Conservation (phyloP, 2,113 vertebrate species). For the Australoheros scitulus region DNA sequence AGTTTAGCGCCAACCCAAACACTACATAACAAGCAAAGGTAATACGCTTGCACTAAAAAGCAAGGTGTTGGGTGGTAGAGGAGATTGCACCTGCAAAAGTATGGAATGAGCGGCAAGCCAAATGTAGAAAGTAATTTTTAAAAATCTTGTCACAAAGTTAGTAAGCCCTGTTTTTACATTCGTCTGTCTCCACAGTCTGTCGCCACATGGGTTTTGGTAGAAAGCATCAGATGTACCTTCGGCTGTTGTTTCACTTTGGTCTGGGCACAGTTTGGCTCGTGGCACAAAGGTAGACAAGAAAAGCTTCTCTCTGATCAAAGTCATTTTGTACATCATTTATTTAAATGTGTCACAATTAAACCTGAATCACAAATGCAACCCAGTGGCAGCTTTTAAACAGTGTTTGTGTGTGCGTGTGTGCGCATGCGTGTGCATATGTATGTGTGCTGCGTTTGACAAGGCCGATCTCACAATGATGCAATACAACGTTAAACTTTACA, state of each 20-base stretch:
- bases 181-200: neutral
- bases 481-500: slow-evolving; percentile 34
- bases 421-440: neutral
- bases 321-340: slow-evolving; percentile 14
- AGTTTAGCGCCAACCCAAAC: neutral
- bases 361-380: slow-evolving; percentile 20
- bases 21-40: no score
- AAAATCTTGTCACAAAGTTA: neutral
- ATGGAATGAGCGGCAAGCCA: slow-evolving; percentile 23
- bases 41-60: neutral
- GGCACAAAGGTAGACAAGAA: neutral
- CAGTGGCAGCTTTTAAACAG: slow-evolving; percentile 41
- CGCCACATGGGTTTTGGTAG: neutral
- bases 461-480: slow-evolving; percentile 33
- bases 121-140: slow-evolving; percentile 10
- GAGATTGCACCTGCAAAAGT: neutral
- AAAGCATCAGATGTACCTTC: neutral
- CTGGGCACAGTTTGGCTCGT: neutral
- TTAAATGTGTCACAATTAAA: slow-evolving; percentile 25
- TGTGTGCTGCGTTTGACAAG: slow-evolving; percentile 5
- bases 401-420: neutral
- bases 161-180: neutral
- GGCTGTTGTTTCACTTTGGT: neutral
- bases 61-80: neutral
- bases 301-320: slow-evolving; percentile 2